Percentiles rank a stretch among this genome's conserved stretches.
phyloP scores from a whole-genome alignment of 2,888 invertebrate species.

The Colostygia pectinataria region DNA sequence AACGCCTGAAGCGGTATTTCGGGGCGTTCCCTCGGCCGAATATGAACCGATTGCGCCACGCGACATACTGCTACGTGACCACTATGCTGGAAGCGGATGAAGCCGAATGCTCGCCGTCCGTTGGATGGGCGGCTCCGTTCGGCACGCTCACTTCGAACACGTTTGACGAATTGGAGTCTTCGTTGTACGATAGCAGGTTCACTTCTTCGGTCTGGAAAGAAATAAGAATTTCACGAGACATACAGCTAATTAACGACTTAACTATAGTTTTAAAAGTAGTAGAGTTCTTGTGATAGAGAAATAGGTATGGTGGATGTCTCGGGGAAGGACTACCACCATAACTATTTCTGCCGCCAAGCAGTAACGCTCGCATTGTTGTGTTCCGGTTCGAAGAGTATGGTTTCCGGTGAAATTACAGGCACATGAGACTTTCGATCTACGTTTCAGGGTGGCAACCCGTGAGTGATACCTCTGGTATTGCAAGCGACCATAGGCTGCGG shows the following conservation, averaged over 20 bases:
- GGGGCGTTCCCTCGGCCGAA: constrained; percentile 60
- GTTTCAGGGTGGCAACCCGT: too few relatives aligned
- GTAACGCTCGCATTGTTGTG: too few relatives aligned
- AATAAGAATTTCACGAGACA: constrained; percentile 10
- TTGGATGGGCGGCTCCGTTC: constrained; percentile 43
- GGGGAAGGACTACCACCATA: too few relatives aligned
- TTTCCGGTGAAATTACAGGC: too few relatives aligned
- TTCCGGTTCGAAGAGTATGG: too few relatives aligned
- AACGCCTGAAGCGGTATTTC: constrained; percentile 26
- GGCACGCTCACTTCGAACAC: constrained; percentile 66
- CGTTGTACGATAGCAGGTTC: constrained; percentile 69
- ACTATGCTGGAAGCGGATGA: constrained; percentile 62
- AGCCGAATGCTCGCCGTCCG: constrained; percentile 45
- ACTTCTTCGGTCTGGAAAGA: constrained; percentile 70
- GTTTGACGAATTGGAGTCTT: constrained; percentile 76
- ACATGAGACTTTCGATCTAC: too few relatives aligned
- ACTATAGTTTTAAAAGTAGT: too few relatives aligned
- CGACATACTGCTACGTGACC: constrained; percentile 75
- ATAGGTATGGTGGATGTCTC: too few relatives aligned
- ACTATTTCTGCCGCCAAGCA: too few relatives aligned
- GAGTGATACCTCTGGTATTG: too few relatives aligned
- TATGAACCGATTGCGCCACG: constrained; percentile 72
- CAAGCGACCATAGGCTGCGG: too few relatives aligned
- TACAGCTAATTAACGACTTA: constrained; percentile 4
- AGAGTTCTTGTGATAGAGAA: too few relatives aligned